These are phyloP conservation scores for Tryphoninae sp. DNA, from an alignment of 2,888 invertebrate species.

Conservation along the genomic window DNA sequence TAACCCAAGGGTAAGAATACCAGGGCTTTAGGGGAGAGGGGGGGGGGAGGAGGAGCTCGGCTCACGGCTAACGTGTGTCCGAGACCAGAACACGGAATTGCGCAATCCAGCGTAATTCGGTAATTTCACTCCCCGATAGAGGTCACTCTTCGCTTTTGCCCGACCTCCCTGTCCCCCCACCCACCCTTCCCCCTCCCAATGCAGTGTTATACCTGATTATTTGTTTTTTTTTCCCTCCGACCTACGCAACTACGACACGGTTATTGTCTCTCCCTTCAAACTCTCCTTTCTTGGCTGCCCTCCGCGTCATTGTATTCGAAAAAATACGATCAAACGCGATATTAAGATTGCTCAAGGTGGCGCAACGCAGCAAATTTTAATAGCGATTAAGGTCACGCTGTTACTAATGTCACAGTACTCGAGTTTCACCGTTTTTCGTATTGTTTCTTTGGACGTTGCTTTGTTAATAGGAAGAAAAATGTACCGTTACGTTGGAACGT, in stretches of 20 bases:
- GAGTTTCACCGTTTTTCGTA: not conserved
- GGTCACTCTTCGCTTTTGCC: slow-evolving; percentile 16
- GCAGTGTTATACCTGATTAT: not conserved
- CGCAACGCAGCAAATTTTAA: not conserved
- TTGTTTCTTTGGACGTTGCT: not conserved
- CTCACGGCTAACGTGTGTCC: slow-evolving; percentile 1
- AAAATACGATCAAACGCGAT: not conserved
- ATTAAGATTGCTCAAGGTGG: not conserved
- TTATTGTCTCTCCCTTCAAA: not conserved
- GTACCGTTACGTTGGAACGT: too few relatives aligned
- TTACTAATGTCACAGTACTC: not conserved
- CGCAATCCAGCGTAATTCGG: slow-evolving; percentile 58
- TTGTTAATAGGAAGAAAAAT: too few relatives aligned
- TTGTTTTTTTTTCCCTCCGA: slow-evolving; percentile 18
- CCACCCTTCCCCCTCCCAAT: not conserved
- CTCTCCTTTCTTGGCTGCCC: not conserved
- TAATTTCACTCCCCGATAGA: slow-evolving; percentile 35
- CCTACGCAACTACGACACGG: slow-evolving; percentile 9
- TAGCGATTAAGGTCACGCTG: not conserved
- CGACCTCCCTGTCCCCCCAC: not conserved
- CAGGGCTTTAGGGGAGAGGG: not conserved
- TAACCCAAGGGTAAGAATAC: slow-evolving; percentile 33
- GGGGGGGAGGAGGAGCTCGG: not conserved
- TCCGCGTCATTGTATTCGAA: not conserved
- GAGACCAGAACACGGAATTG: slow-evolving; percentile 48